Evolutionary conservation across 2,113 vertebrate species (phyloP).

Genomic region (Galemys pyrenaicus): DNA sequence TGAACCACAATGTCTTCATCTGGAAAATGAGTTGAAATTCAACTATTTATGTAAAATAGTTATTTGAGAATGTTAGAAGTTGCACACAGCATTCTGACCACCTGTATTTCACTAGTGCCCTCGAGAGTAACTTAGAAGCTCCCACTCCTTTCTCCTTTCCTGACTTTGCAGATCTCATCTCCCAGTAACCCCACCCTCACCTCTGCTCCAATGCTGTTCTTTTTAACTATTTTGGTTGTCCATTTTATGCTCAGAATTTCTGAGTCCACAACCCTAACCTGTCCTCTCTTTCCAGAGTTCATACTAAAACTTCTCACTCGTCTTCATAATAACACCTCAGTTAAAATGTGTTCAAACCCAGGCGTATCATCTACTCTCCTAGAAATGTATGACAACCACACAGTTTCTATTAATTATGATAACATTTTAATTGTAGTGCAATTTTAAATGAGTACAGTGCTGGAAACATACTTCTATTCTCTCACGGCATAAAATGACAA

Average conservation of each 20-base stretch:
- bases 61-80: neutral
- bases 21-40: constrained; percentile 27
- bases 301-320: neutral
- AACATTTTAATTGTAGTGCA: neutral
- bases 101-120: neutral
- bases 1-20: neutral
- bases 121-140: neutral
- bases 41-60: neutral
- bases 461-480: constrained; percentile 34
- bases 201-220: neutral
- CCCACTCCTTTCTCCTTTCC: neutral
- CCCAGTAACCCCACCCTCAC: neutral
- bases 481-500: neutral
- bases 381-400: neutral
- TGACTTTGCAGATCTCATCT: neutral
- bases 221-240: neutral
- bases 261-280: neutral
- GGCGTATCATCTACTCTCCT: neutral
- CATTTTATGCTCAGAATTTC: neutral
- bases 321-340: neutral
- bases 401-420: neutral
- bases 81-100: neutral
- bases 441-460: constrained; percentile 12
- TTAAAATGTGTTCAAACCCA: constrained; percentile 20
- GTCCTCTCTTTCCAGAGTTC: neutral